phyloP scores from a whole-genome alignment of 2,797 vertebrate genomes.

The Anguilla anguilla region DNA sequence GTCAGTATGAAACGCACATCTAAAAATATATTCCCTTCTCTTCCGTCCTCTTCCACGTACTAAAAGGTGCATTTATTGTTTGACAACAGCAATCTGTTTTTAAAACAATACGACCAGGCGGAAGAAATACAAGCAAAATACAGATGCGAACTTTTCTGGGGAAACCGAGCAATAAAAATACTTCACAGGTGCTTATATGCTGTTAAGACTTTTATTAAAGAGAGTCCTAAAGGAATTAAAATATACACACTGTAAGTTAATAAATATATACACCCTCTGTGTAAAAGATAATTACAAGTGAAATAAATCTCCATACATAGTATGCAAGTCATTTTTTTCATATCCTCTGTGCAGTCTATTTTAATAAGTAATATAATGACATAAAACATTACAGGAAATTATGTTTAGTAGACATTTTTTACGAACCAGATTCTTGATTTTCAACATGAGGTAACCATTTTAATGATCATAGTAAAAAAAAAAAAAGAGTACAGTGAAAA shows the following conservation, averaged over 20 bases:
- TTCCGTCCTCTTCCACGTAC: no score
- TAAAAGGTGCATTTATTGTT: no score
- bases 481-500: no score
- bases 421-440: not conserved
- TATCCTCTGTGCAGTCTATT: not conserved
- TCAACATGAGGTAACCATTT: conserved; percentile 2
- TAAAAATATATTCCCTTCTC: no score
- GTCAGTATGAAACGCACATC: no score
- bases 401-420: not conserved
- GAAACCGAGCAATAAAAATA: not conserved
- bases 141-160: not conserved
- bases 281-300: not conserved
- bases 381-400: conserved; percentile 2
- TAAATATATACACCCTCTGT: not conserved
- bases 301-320: conserved; percentile 10
- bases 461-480: not conserved
- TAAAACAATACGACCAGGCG: no score
- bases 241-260: not conserved
- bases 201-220: not conserved
- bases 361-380: not conserved
- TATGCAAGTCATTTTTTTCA: not conserved
- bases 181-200: not conserved
- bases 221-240: not conserved
- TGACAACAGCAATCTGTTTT: no score
- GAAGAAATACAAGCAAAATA: no score